Evolutionary conservation across 1,140 invertebrate species (phyloP).

Genomic region (Listronotus bonariensis): DNA sequence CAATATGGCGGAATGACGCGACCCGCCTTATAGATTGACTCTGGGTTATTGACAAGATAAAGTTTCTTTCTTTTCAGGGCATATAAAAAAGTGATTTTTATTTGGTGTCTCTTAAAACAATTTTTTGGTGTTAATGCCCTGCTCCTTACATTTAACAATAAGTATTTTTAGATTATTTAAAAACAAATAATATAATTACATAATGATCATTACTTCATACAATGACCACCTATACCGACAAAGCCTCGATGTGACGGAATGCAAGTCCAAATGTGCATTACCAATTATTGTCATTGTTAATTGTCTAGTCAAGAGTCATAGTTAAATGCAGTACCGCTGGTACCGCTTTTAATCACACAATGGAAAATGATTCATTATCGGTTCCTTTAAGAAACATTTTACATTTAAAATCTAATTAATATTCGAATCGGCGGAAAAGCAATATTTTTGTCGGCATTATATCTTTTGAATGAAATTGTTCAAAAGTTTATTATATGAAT

Average conservation of each 20-base stretch:
- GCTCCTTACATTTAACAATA: no score
- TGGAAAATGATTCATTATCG: constrained; percentile 16
- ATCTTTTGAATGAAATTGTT: constrained; percentile 19
- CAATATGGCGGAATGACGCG: no score
- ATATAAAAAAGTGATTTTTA: no score
- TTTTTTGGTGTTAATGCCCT: no score
- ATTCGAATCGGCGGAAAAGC: constrained; percentile 11
- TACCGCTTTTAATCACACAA: constrained; percentile 18
- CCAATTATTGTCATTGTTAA: constrained; percentile 1
- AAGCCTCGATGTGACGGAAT: constrained; percentile 1
- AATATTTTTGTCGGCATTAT: constrained; percentile 21
- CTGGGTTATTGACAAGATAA: no score
- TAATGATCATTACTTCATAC: no score
- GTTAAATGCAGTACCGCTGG: neutral
- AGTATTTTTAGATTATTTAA: no score
- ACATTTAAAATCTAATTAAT: constrained; percentile 13
- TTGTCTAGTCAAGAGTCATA: constrained; percentile 4
- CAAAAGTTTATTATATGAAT: constrained; percentile 19
- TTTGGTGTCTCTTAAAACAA: no score
- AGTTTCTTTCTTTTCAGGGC: no score
- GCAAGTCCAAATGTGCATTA: constrained; percentile 8
- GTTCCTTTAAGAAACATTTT: constrained; percentile 12
- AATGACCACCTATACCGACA: neutral
- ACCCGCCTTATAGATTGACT: no score
- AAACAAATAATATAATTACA: no score